Conservation (phyloP, 2,888 invertebrate genomes). For the Lithophane socia region DNA sequence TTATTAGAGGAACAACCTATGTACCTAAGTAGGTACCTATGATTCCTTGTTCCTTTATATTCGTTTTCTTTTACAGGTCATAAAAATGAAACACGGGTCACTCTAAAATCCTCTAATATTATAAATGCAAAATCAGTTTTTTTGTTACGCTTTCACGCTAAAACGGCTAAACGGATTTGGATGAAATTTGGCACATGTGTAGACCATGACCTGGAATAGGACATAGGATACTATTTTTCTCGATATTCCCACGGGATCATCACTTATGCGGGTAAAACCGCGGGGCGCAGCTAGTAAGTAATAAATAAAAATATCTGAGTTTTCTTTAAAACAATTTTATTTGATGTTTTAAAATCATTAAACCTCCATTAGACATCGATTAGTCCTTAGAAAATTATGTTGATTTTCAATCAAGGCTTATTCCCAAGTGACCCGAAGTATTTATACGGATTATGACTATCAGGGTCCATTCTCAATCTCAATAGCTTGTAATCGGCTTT, state of each 20-base stretch:
- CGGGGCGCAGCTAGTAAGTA: background rate
- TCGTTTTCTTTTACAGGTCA: background rate
- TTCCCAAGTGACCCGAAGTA: background rate
- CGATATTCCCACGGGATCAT: too few relatives aligned
- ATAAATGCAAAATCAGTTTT: too few relatives aligned
- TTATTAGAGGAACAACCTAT: slow-evolving; percentile 17
- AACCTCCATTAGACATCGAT: too few relatives aligned
- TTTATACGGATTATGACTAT: background rate
- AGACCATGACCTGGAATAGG: too few relatives aligned
- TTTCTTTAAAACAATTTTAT: background rate
- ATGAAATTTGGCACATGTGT: too few relatives aligned
- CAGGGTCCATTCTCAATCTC: background rate
- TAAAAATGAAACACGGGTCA: background rate
- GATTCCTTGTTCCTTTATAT: background rate
- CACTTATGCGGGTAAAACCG: too few relatives aligned
- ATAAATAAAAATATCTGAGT: background rate
- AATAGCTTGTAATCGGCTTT: background rate
- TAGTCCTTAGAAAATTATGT: background rate
- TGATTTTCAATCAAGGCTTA: background rate
- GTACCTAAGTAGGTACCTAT: background rate
- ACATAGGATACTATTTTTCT: too few relatives aligned
- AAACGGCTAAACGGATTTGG: too few relatives aligned
- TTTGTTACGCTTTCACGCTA: too few relatives aligned
- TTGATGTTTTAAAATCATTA: background rate
- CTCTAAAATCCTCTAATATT: background rate